Conservation (phyloP, 2,888 invertebrate species). For the Chromoteleia sp. region DNA sequence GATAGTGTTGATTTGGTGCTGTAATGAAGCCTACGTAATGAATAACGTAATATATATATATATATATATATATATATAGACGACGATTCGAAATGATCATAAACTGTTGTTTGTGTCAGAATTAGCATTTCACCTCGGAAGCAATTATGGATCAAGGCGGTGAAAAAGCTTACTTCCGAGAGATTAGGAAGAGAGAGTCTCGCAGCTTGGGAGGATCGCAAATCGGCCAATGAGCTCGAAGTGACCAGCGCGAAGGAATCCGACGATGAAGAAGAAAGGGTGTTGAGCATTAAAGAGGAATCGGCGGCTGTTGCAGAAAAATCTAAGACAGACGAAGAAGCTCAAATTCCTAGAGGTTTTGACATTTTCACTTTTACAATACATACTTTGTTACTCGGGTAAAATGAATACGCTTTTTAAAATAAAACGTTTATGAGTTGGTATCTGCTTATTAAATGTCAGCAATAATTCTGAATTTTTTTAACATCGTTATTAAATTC, state of each 20-base stretch:
- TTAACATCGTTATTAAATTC: too few relatives aligned
- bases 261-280: slow-evolving; percentile 71
- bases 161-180: slow-evolving; percentile 84
- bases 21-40: too few relatives aligned
- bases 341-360: slow-evolving; percentile 78
- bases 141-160: slow-evolving; percentile 84
- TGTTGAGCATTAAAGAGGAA: slow-evolving; percentile 72
- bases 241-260: slow-evolving; percentile 72
- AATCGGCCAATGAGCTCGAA: slow-evolving; percentile 76
- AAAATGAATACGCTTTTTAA: not conserved
- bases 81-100: not conserved
- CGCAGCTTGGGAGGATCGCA: slow-evolving; percentile 82
- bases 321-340: slow-evolving; percentile 76
- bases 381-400: not conserved
- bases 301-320: slow-evolving; percentile 71
- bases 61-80: too few relatives aligned
- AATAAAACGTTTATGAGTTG: not conserved
- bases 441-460: too few relatives aligned
- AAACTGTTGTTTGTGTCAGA: slow-evolving; percentile 65
- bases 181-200: slow-evolving; percentile 83
- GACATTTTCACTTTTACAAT: too few relatives aligned
- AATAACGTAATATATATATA: slow-evolving; percentile 8
- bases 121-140: slow-evolving; percentile 82
- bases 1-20: too few relatives aligned
- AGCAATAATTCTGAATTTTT: too few relatives aligned